phyloP scores from a whole-genome alignment of 2,797 vertebrate species.

The Sebastes vulpes region DNA sequence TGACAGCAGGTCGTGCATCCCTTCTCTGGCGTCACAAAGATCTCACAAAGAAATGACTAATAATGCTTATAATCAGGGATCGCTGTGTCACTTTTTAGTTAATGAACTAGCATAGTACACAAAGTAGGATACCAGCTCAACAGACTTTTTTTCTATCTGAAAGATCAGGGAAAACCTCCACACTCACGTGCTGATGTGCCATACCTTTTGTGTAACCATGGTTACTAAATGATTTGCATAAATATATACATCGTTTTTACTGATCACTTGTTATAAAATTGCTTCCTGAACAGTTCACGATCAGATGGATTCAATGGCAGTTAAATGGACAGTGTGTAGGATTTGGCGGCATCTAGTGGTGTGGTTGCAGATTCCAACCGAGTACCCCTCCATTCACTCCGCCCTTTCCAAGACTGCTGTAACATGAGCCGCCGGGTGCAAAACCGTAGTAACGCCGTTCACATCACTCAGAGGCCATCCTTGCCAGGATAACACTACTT shows the following conservation, averaged over 20 bases:
- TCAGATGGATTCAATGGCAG: background rate
- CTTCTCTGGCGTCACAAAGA: background rate
- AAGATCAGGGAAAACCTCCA: background rate
- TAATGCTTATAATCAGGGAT: background rate
- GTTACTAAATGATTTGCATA: no score
- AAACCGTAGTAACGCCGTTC: no score
- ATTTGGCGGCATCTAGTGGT: no score
- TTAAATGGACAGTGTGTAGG: no score
- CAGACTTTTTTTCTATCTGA: background rate
- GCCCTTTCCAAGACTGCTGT: no score
- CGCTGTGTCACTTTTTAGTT: background rate
- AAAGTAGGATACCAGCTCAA: background rate
- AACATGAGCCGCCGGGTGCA: no score
- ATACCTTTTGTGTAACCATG: background rate
- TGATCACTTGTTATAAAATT: background rate
- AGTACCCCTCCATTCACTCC: no score
- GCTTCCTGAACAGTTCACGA: background rate
- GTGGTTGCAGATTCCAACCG: no score
- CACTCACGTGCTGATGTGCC: background rate
- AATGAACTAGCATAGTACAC: background rate
- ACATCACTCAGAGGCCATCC: no score
- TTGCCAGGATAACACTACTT: no score
- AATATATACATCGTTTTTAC: no score
- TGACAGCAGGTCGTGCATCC: background rate
- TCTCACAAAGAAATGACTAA: background rate